Conservation (phyloP, 2,888 invertebrate species). For the Cotesia congregata region DNA sequence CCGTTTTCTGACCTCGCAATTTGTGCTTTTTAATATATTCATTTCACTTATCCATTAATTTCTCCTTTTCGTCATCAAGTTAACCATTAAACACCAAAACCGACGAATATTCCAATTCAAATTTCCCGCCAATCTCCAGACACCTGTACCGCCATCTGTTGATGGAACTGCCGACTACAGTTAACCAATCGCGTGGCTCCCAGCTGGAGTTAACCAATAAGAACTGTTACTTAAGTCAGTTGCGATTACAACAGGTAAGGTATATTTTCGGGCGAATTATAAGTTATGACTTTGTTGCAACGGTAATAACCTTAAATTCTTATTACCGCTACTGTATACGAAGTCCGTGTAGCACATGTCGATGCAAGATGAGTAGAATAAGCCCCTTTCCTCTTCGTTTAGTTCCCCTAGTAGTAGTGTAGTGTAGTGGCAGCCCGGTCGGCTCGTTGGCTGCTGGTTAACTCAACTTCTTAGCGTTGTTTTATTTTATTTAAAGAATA, state of each 20-base stretch:
- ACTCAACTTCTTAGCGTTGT: background rate
- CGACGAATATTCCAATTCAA: background rate
- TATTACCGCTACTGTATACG: background rate
- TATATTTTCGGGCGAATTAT: background rate
- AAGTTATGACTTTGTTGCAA: background rate
- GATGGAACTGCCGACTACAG: background rate
- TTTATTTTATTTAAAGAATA: background rate
- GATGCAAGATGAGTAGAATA: background rate
- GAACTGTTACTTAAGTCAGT: background rate
- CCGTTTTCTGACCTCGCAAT: conserved; percentile 14
- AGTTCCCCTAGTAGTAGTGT: too few relatives aligned
- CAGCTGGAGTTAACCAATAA: background rate
- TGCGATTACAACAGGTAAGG: too few relatives aligned
- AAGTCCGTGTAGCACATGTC: background rate
- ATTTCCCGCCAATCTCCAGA: background rate
- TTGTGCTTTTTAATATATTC: background rate
- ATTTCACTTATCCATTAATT: background rate
- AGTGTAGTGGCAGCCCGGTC: too few relatives aligned
- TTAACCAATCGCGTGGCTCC: background rate
- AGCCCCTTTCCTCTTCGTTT: background rate
- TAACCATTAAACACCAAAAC: background rate
- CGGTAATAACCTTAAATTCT: background rate
- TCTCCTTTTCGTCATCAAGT: background rate
- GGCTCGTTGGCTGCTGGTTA: background rate
- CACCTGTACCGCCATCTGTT: background rate